Base-by-base conservation (phyloP, 2,797 vertebrate species). In the Acrossocheilus fasciatus region DNA sequence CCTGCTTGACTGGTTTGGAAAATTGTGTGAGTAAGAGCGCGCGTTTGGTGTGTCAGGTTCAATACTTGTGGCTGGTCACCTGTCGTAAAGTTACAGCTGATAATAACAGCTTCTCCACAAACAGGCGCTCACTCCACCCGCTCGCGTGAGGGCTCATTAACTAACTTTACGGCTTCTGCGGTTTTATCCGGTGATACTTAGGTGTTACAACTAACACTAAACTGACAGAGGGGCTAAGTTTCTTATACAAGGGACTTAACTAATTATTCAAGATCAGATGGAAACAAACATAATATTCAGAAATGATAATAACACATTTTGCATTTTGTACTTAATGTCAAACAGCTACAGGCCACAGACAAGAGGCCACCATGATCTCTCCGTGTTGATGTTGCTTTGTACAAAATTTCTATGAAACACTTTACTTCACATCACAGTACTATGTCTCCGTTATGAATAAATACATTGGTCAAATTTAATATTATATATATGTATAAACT, bases 1-100 rank as follows among this genome's bases (percentile, higher is more conserved):
- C 85, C 57, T 66, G 57, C 69, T 75, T 64, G 70, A 86, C 85
- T 66, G 70, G 57, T 86, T 81, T 75, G 34, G 34, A 75, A 66
- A 74, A 74, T 18, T 50, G 15, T 30, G 26, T 41, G 45, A 66
- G 62, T 34, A 78, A 36, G n/a, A 59, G 50, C 0, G 2, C 41
- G 15, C 41, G 15, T 74, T 50, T 66, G 34, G 8, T 23, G 11
- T 74, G 15, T 62, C 4, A 23, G 77, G 14, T 81, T 66, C 59
- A 74, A 17, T 73, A 50, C 14, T 17, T 73, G 52, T 36, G 26
- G 39, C 41, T 54, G 69, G 85, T 66, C 78, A 86, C 20, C n/a
- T 11, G 70, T 74, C 30, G 7, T 41, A 81, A 66, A 86, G 57
- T 50, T 52, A 47, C 7, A 72, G 20, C 50, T 45, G 73, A 39